Conservation (phyloP, 2,797 vertebrate genomes). For the Notoglanidium macrostoma region DNA sequence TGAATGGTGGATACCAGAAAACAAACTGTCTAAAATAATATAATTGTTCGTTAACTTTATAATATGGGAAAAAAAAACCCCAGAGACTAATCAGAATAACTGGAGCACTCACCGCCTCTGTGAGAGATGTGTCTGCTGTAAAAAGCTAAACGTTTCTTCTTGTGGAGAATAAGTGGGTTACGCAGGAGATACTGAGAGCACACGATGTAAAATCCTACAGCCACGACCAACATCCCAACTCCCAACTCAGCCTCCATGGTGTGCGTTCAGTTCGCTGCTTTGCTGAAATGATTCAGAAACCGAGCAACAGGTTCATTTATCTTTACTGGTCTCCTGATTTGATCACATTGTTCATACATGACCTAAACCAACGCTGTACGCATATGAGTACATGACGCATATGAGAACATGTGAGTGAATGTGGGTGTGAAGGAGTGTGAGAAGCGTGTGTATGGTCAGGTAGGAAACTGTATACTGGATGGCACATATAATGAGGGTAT, state of each 20-base stretch:
- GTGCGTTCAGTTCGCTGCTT: background rate
- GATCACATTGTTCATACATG: slow-evolving; percentile 21
- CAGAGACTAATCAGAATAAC: too few species aligned
- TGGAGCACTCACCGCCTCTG: slow-evolving; percentile 79
- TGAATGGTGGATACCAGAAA: background rate
- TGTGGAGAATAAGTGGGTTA: slow-evolving; percentile 81
- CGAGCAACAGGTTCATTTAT: background rate
- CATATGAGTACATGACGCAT: background rate
- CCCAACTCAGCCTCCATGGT: slow-evolving; percentile 12
- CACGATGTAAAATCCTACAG: slow-evolving; percentile 73
- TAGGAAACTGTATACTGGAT: background rate
- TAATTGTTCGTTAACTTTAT: background rate
- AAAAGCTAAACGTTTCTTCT: slow-evolving; percentile 70
- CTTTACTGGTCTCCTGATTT: slow-evolving; percentile 3
- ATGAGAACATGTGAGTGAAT: slow-evolving; percentile 37
- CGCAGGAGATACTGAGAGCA: slow-evolving; percentile 79
- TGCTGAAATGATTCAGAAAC: background rate
- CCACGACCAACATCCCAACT: slow-evolving; percentile 61
- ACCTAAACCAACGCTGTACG: background rate
- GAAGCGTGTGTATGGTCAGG: slow-evolving; percentile 35
- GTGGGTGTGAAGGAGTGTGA: background rate
- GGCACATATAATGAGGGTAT: background rate
- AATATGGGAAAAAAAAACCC: background rate
- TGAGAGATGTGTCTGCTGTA: slow-evolving; percentile 78
- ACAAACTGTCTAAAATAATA: background rate